A percentile compares a stretch with the other conserved stretches of the same genome.
These are phyloP conservation scores for Virgularia gustaviana DNA, from an alignment of 92 coral and sea anemone species.

Conservation along the genomic window DNA sequence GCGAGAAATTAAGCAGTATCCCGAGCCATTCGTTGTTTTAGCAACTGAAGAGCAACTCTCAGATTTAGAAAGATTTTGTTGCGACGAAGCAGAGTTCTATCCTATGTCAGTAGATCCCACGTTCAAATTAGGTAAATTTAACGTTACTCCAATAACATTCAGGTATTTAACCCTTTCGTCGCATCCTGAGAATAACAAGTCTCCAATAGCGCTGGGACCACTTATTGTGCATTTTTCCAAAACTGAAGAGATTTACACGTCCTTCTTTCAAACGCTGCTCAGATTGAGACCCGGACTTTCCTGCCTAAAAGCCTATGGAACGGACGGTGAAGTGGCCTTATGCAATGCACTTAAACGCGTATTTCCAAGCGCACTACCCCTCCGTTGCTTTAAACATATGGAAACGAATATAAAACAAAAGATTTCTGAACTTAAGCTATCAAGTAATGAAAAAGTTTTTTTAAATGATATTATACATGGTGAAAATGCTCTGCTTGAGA, in stretches of 20 bases:
- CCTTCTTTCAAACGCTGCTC: constrained; percentile 40
- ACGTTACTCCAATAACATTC: constrained; percentile 47
- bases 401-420: constrained; percentile 28
- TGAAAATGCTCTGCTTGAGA: constrained; percentile 28
- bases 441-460: background rate
- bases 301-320: too few species aligned
- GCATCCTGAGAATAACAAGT: background rate
- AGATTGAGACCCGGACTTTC: constrained; percentile 38
- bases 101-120: constrained; percentile 58
- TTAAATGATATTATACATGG: constrained; percentile 39
- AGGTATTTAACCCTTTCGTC: constrained; percentile 40
- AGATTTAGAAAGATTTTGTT: constrained; percentile 39
- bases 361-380: constrained; percentile 34
- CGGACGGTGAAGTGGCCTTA: constrained; percentile 36
- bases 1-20: constrained; percentile 42
- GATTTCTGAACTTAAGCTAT: constrained; percentile 14
- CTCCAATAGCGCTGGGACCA: constrained; percentile 42
- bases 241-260: constrained; percentile 30
- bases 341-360: constrained; percentile 35
- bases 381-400: constrained; percentile 48
- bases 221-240: constrained; percentile 48
- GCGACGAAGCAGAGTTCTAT: constrained; percentile 26
- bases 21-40: constrained; percentile 51
- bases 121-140: constrained; percentile 50
- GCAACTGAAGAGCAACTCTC: constrained; percentile 46